Base-by-base conservation (phyloP, 2,113 vertebrate genomes). In the Gallinago media region DNA sequence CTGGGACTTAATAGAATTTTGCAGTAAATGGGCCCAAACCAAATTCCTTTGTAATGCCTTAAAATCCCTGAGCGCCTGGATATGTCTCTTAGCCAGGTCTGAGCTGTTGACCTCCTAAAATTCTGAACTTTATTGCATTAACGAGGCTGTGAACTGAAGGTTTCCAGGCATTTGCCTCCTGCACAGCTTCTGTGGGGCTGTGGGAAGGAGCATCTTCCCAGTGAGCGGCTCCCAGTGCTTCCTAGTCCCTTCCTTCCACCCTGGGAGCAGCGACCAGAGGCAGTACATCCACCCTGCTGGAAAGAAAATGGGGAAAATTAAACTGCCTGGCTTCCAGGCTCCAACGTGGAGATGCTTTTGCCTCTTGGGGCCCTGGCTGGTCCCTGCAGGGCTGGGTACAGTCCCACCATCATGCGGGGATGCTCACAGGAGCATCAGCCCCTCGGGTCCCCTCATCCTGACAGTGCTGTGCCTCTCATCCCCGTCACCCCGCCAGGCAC, bases 261-360 rank as follows among this genome's bases (percentile, higher is more conserved):
- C 36, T 47, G n/a, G 14, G 31, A 75, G 29, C 0, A 0, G 1
- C 1, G 7, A n/a, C 59, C 2, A 8, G 52, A 58, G 54, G 20
- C 52, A 38, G 40, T 56, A 56, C 23, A n/a, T 22, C 34, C 75
- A 78, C 22, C 15, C 3, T 1, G 6, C 42, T 62, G 59, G 49
- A 36, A 68, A 61, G 29, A 47, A 77, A 91, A n/a, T 1, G 3
- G 11, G 55, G 7, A 3, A 77, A 88, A 94, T 25, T 2, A 4
- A 70, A 12, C 66, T 22, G 31, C 62, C 15, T 2, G 0, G 7
- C 32, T 92, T 72, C 58, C 56, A 83, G 46, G 71, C 54, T 29
- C 46, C 50, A 21, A 12, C 36, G 3, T 1, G 21, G 29, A 54
- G 42, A 58, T n/a, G 47, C 8, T 67, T 84, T 67, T 75, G 6